Base-by-base conservation (phyloP, 1,140 invertebrate genomes). In the Laupala kohalensis region DNA sequence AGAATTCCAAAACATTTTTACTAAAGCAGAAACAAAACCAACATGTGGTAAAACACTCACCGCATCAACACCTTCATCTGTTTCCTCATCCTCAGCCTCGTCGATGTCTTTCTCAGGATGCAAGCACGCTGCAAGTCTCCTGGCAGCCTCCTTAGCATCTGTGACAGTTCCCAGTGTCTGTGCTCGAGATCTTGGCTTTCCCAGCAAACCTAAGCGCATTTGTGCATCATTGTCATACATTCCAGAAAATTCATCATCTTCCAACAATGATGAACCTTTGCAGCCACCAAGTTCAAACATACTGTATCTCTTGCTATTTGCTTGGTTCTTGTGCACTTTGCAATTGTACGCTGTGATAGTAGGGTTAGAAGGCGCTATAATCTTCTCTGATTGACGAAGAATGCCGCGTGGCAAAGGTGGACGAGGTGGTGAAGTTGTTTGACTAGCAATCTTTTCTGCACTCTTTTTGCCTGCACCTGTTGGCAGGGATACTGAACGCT, bases 331-430 rank as follows among this genome's bases (percentile, higher is more conserved):
- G 37, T 80, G 79, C 63, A 78, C 80, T 78, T 85, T 86, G 74
- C 66, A 72, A 62, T 76, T 76, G 53, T 78, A 76, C 9, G 77
- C 64, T n/a, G 75, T 75, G 37, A 29, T 13, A 13, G 12, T 37
- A n/a, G n/a, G 28, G 64, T 71, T 23, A 28, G 19, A 25, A 64
- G 24, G 29, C 24, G 84, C 83, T 72, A 83, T 80, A 25, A 83
- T 83, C 77, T 88, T 89, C 19, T 53, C 37, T 53, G 37, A 19
- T 53, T 53, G 37, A 30, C 88, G 80, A 69, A 90, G 82, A 78
- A 91, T 92, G 74, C 89, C 87, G 74, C 86, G 85, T 6, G 89
- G 89, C 72, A 90, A 79, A 5, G 89, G 89, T 53, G 89, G 89
- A 75, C 88, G 83, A 4, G 88, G 88, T 24, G 89, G 89, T 25